Conservation (phyloP, 2,113 vertebrate genomes). For the Climacteris rufus region DNA sequence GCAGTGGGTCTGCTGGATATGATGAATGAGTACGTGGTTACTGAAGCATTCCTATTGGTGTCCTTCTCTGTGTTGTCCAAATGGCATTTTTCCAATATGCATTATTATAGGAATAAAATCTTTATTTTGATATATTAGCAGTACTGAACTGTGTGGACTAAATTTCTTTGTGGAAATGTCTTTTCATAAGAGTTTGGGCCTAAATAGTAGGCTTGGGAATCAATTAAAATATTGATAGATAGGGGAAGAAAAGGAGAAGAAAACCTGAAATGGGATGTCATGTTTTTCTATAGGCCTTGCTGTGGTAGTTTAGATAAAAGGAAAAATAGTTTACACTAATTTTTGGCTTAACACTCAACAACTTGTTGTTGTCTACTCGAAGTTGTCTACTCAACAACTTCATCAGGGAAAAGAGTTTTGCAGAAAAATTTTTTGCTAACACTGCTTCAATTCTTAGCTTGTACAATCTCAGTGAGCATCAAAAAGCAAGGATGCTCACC, state of each 20-base stretch:
- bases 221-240: neutral
- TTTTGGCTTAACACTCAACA: neutral
- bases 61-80: neutral
- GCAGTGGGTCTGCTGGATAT: neutral
- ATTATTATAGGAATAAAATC: neutral
- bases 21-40: neutral
- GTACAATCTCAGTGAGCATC: neutral
- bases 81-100: neutral
- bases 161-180: neutral
- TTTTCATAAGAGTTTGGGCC: neutral
- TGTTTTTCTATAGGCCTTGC: neutral
- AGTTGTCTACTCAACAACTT: neutral
- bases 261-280: neutral
- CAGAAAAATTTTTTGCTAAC: neutral
- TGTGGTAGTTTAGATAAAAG: neutral
- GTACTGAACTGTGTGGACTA: neutral
- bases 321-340: neutral
- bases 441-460: neutral
- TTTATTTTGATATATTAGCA: neutral
- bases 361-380: too few relatives aligned
- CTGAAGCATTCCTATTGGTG: neutral
- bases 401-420: neutral
- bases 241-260: neutral
- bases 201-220: neutral
- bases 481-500: neutral